phyloP scores from a whole-genome alignment of 2,888 invertebrate species.

The Eurytoma adleriae region DNA sequence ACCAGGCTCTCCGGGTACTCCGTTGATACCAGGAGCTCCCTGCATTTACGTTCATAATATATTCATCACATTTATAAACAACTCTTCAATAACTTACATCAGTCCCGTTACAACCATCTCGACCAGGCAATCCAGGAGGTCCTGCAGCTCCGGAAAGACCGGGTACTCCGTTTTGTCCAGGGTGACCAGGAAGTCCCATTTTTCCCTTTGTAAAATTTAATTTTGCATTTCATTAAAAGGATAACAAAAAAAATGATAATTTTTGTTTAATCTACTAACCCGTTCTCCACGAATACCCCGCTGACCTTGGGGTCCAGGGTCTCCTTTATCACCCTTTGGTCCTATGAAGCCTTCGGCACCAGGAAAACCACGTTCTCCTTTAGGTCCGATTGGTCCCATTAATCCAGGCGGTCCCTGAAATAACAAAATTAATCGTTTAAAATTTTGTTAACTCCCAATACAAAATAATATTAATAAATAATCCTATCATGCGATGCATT shows the following conservation, averaged over 20 bases:
- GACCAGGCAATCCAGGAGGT: conserved; percentile 87
- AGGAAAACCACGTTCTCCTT: conserved; percentile 87
- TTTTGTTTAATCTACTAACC: conserved; percentile 66
- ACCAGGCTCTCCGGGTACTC: conserved; percentile 84
- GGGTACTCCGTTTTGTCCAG: conserved; percentile 86
- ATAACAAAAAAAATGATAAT: too few species aligned
- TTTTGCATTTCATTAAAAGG: neutral
- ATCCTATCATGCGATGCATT: neutral
- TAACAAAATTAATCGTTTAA: neutral
- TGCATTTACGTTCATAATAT: conserved; percentile 65
- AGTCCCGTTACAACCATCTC: conserved; percentile 97
- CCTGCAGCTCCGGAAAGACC: conserved; percentile 84
- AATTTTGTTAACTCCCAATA: too few species aligned
- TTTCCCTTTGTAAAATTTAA: conserved; percentile 79
- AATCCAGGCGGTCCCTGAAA: conserved; percentile 85
- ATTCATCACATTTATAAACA: too few species aligned
- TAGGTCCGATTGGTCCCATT: conserved; percentile 84
- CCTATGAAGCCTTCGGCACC: conserved; percentile 92
- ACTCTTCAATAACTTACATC: conserved; percentile 81
- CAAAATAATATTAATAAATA: too few species aligned
- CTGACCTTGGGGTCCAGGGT: conserved; percentile 88
- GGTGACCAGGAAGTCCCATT: conserved; percentile 91
- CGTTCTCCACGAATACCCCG: conserved; percentile 90
- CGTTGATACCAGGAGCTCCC: conserved; percentile 86
- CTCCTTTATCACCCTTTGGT: conserved; percentile 93